Evolutionary conservation across 2,113 vertebrate genomes (phyloP).

Genomic region (Perognathus longimembris): DNA sequence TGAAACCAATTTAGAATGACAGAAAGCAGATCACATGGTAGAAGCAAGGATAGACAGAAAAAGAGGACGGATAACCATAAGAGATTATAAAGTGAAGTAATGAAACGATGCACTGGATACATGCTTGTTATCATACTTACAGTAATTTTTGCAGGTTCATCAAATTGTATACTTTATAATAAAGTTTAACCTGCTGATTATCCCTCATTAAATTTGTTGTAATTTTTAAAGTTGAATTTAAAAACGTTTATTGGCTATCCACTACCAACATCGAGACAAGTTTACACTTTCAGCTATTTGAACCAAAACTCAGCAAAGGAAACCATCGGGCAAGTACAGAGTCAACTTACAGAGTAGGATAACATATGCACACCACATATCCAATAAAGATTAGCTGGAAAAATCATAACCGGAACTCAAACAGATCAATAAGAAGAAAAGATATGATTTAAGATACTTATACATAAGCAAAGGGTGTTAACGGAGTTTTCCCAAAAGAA

Average conservation of each 20-base stretch:
- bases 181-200: not conserved
- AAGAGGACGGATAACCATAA: fast-evolving
- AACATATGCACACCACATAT: not conserved
- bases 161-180: not conserved
- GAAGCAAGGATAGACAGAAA: not conserved
- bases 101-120: fast-evolving
- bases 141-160: not conserved
- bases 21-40: not conserved
- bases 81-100: not conserved
- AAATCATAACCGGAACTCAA: no score
- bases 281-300: not conserved
- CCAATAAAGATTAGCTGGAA: not conserved
- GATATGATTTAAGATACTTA: not conserved
- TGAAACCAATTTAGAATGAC: not conserved
- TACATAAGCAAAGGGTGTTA: not conserved
- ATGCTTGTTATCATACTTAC: not conserved
- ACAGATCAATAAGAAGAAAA: not conserved
- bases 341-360: not conserved
- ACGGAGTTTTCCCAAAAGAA: not conserved
- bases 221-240: not conserved
- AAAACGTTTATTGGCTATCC: not conserved
- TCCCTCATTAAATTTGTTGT: not conserved
- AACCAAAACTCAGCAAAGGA: not conserved
- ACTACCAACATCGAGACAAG: not conserved
- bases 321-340: no score